A percentile compares a stretch with the other conserved stretches of the same genome.
These are phyloP conservation scores for Gallinago media DNA, from an alignment of 2,113 vertebrate species.

Conservation along the genomic window DNA sequence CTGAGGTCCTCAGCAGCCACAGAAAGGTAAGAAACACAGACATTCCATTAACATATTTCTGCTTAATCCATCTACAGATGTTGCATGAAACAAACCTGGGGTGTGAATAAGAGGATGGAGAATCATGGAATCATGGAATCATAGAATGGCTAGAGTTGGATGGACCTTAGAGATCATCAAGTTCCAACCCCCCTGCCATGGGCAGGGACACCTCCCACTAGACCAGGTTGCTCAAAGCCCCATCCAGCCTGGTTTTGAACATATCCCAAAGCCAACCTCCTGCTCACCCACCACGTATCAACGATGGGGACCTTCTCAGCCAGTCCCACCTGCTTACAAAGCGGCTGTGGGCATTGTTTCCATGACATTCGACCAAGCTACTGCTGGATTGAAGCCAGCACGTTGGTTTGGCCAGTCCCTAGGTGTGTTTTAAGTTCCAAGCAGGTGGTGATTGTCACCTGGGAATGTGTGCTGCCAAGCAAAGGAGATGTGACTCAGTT, in stretches of 20 bases:
- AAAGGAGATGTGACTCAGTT: neutral
- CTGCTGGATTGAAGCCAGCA: neutral
- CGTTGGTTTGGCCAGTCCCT: neutral
- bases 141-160: too few species aligned
- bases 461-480: neutral
- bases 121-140: too few species aligned
- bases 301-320: neutral
- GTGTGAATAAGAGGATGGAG: neutral
- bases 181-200: too few species aligned
- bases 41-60: fast-evolving
- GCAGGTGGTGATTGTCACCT: neutral
- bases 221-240: too few species aligned
- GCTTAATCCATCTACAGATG: neutral
- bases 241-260: too few species aligned
- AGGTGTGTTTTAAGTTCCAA: neutral
- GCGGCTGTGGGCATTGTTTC: neutral
- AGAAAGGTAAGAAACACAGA: neutral
- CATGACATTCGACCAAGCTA: neutral
- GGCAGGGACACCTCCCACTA: too few species aligned
- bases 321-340: neutral
- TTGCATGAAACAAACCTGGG: neutral
- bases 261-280: neutral
- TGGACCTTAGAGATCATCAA: too few species aligned
- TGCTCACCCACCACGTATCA: neutral
- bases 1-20: neutral